phyloP scores from a whole-genome alignment of 1,140 invertebrate species.

The Eulimnadia texana region DNA sequence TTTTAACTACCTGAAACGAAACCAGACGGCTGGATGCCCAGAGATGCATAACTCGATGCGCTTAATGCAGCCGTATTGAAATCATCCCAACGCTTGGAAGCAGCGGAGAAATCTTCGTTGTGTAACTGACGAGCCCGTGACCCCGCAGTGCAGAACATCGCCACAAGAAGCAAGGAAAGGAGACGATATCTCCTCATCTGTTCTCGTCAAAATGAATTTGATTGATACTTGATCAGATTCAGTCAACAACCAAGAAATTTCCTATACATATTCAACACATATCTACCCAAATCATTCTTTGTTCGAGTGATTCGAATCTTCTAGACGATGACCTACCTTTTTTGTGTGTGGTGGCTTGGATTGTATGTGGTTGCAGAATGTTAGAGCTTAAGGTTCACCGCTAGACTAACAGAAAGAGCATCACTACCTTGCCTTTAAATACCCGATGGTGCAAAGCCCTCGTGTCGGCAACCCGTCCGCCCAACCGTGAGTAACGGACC shows the following conservation, averaged over 20 bases:
- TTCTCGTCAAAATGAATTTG: too few species aligned
- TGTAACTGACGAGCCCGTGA: neutral
- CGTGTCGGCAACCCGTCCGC: neutral
- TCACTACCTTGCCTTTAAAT: neutral
- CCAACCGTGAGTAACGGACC: neutral
- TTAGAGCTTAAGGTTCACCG: too few species aligned
- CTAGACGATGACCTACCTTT: neutral
- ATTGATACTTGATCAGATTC: too few species aligned
- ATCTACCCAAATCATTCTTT: neutral
- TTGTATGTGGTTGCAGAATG: too few species aligned
- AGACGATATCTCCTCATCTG: neutral
- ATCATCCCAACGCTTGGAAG: neutral
- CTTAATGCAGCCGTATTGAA: conserved; percentile 1
- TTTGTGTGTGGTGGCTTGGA: too few species aligned
- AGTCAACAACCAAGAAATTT: too few species aligned
- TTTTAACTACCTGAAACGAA: conserved; percentile 1
- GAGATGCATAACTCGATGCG: conserved; percentile 5
- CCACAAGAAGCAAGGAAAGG: neutral
- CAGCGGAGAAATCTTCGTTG: neutral
- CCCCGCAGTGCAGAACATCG: neutral
- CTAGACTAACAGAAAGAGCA: neutral
- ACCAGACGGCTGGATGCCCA: conserved; percentile 1
- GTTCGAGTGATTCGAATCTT: neutral
- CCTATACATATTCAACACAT: too few species aligned
- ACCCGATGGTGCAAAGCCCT: neutral